Base-by-base conservation (phyloP, 1,140 invertebrate species). In the Musca domestica region DNA sequence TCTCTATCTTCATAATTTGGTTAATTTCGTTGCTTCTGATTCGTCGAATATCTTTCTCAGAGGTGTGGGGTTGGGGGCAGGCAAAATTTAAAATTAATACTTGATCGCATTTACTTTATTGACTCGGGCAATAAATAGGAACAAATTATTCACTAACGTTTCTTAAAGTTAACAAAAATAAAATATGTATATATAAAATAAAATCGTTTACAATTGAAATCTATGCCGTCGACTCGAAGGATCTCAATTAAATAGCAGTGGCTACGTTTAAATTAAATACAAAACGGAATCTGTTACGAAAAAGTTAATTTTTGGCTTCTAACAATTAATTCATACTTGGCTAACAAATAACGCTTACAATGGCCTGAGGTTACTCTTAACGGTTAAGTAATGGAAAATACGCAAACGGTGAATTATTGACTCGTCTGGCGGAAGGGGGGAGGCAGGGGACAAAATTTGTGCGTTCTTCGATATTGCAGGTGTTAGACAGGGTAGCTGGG, bases 111-210 rank as follows among this genome's bases (percentile, higher is more conserved):
- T 41, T 34, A 61, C 12, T 61, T 41, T 47, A 48, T 64, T 48
- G 22, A 49, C 47, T 64, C 47, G 65, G 27, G 65, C 64, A 69
- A 69, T 69, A 69, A 69, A 69, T 69, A 69, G 68, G 68, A 69
- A 69, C 68, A 69, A 69, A 69, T 66, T 69, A 69, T 46, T 48
- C 58, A 66, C 67, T 68, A 68, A 68, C 5, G 15, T 68, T 63
- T 61, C 56, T 61, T 61, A 61, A 1, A 61, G 52, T 56, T 27
- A 56, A 56, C 7, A 23, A 23, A 54, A 23, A 61, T n/a, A n/a
- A n/a, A n/a, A n/a, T n/a, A n/a, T n/a, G n/a, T n/a, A 20, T 52
- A 22, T 22, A 52, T 52, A 52, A 52, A 52, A 52, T 22, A 52
- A 52, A 51, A 3, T 23, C 23, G 51, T 6, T 22, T 22, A 22